Evolutionary conservation across 2,888 invertebrate species (phyloP).

Genomic region (Callinectes sapidus): DNA sequence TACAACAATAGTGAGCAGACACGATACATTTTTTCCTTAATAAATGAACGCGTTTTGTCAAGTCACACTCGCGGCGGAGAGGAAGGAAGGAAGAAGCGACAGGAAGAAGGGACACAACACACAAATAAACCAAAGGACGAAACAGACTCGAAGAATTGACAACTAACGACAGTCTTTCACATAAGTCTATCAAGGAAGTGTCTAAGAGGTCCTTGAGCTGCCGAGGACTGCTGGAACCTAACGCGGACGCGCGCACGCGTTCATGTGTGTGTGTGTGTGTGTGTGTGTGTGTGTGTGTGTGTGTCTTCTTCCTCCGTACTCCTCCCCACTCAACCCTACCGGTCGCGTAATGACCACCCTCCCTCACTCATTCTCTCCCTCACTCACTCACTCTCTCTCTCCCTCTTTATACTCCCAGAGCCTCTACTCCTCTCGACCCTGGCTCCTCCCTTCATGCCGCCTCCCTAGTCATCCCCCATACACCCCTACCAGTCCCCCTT

Average conservation of each 20-base stretch:
- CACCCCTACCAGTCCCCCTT: conserved; percentile 23
- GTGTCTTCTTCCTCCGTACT: not conserved
- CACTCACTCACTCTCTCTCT: not conserved
- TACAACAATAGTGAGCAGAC: not conserved
- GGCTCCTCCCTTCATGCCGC: not conserved
- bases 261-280: conserved; percentile 49
- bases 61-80: not conserved
- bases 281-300: conserved; percentile 13
- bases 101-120: not conserved
- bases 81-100: not conserved
- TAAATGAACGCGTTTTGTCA: not conserved
- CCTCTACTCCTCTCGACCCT: not conserved
- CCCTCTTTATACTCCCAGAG: not conserved
- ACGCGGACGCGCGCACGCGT: not conserved
- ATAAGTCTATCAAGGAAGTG: conserved; percentile 25
- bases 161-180: conserved; percentile 18
- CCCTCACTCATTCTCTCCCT: conserved; percentile 1
- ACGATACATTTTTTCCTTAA: not conserved
- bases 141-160: not conserved
- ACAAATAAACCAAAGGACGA: not conserved
- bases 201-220: not conserved
- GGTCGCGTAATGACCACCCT: not conserved
- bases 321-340: not conserved
- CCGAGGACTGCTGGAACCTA: not conserved
- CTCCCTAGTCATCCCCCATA: conserved; percentile 4